Evolutionary conservation across 2,888 invertebrate species (phyloP).

Genomic region (Eristalinus aeneus): DNA sequence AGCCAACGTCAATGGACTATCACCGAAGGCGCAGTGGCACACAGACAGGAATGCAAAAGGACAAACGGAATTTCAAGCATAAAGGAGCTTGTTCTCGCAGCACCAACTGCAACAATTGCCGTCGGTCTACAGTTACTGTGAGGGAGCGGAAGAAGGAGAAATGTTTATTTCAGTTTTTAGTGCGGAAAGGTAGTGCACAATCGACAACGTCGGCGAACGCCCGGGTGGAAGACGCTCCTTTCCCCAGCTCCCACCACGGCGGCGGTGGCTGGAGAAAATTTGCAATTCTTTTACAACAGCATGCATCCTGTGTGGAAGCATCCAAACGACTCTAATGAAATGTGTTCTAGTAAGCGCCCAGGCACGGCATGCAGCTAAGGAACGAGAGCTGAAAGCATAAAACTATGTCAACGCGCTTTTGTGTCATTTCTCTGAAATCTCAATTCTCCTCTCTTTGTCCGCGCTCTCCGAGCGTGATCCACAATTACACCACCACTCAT

Average conservation of each 20-base stretch:
- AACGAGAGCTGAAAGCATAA: slow-evolving; percentile 20
- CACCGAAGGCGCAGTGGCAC: slow-evolving; percentile 29
- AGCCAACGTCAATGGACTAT: slow-evolving; percentile 19
- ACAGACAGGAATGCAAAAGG: slow-evolving; percentile 29
- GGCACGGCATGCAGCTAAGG: background rate
- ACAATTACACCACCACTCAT: slow-evolving; percentile 43
- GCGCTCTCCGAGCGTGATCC: slow-evolving; percentile 47
- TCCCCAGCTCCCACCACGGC: background rate
- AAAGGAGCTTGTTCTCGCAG: slow-evolving; percentile 20
- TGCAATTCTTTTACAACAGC: slow-evolving; percentile 63
- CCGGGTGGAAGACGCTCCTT: background rate
- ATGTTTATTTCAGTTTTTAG: slow-evolving; percentile 60
- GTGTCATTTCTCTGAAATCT: slow-evolving; percentile 55
- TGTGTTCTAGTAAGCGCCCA: slow-evolving; percentile 47
- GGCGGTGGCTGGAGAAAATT: slow-evolving; percentile 28
- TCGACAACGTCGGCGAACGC: background rate
- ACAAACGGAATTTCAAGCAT: slow-evolving; percentile 55
- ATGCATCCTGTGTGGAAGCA: slow-evolving; percentile 64
- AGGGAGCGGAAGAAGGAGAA: slow-evolving; percentile 28
- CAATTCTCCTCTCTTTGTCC: slow-evolving; percentile 47
- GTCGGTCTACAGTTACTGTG: slow-evolving; percentile 18
- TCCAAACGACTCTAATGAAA: slow-evolving; percentile 66
- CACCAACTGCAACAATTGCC: slow-evolving; percentile 10
- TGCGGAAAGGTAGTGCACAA: slow-evolving; percentile 31
- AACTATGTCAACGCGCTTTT: slow-evolving; percentile 69